Base-by-base conservation (phyloP, 2,888 invertebrate species). In the Plutella xylostella region DNA sequence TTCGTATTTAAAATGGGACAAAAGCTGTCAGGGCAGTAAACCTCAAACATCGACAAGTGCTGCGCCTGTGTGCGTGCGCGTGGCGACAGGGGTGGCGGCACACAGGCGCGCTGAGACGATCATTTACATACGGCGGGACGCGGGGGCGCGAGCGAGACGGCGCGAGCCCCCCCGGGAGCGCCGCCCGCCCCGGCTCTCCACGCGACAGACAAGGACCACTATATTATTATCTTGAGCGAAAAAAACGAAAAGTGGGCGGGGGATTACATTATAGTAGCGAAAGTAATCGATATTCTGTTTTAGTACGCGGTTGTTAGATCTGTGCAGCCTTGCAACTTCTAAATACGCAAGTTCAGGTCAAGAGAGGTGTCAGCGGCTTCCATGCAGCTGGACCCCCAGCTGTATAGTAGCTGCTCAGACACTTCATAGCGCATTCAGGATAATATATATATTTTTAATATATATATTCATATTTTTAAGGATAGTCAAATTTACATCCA, bases 261-360 rank as follows among this genome's bases (percentile, higher is more conserved):
- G 85, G 85, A 83, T 85, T 85, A 85, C 79, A 84, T 84, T 85
- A 85, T 80, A 82, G 84, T 82, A 84, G 85, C 83, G 85, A 85
- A 85, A 85, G 85, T 84, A 84, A 85, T 84, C 85, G 84, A 85
- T 85, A 84, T 84, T 84, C 84, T 72, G 83, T 79, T 83, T 80
- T 79, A 82, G 83, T 83, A 78, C 73, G 75, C 73, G 74, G 73
- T 73, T 77, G 78, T 76, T 72, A 74, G 77, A 75, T 73, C 72
- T 78, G 63, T 65, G 79, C 79, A 80, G 57, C 66, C 72, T 61
- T 80, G 80, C 80, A 80, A 76, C 78, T 72, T 75, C 76, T 76
- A 73, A 75, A 72, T 69, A 65, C 61, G 65, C 62, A 65, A 64
- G 66, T 66, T 65, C 63, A 73, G 76, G 78, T 78, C 78, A 74